Conservation (phyloP, 1,140 invertebrate species). For the Drosophila arawakana region DNA sequence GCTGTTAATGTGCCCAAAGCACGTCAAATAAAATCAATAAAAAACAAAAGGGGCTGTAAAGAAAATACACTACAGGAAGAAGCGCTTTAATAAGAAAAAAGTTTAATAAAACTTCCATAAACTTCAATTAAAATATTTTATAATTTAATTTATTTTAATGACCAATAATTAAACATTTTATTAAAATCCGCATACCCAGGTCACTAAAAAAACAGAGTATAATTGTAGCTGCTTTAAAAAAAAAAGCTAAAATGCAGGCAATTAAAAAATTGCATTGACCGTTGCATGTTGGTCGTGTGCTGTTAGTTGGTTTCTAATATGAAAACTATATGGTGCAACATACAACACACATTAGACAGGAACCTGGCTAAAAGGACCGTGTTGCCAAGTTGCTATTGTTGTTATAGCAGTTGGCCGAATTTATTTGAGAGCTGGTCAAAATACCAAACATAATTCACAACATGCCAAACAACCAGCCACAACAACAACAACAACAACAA, state of each 20-base stretch:
- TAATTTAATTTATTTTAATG: no score
- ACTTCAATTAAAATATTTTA: no score
- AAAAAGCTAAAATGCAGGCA: constrained; percentile 22
- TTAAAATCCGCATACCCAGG: not conserved
- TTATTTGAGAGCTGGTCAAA: constrained; percentile 55
- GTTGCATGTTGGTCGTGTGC: constrained; percentile 34
- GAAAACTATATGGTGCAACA: constrained; percentile 45
- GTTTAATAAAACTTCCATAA: no score
- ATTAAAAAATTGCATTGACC: constrained; percentile 70
- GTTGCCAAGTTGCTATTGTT: constrained; percentile 29
- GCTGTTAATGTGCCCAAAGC: constrained; percentile 55
- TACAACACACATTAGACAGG: constrained; percentile 17
- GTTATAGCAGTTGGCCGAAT: constrained; percentile 31
- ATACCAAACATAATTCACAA: constrained; percentile 80
- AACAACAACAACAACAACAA: constrained; percentile 49
- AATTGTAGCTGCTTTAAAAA: not conserved
- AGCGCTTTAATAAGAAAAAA: not conserved
- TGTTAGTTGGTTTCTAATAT: constrained; percentile 54
- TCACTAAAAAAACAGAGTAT: not conserved
- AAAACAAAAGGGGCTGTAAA: not conserved
- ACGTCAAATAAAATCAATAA: constrained; percentile 53
- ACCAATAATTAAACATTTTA: not conserved
- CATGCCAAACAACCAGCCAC: constrained; percentile 77
- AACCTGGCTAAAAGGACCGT: constrained; percentile 45
- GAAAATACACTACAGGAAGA: not conserved